Base-by-base conservation (phyloP, 2,797 vertebrate genomes). In the Fundulus diaphanus region DNA sequence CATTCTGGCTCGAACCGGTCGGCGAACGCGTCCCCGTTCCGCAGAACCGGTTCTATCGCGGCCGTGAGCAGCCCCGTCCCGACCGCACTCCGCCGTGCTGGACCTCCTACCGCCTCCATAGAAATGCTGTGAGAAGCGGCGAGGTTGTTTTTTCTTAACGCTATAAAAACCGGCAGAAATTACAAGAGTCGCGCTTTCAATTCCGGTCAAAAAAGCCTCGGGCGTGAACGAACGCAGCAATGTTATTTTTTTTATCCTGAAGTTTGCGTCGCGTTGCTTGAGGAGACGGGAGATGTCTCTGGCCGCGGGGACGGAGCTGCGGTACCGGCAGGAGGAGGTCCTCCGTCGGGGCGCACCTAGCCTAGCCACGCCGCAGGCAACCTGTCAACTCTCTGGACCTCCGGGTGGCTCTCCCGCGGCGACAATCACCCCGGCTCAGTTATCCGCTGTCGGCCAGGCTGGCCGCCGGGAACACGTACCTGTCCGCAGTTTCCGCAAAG, bases 1-100 rank as follows among this genome's bases (percentile, higher is more conserved):
- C 84, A 88, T 88, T 92, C 90, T 91, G 90, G 90, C 81, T 90
- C 31, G 68, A 90, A 91, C 89, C 92, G 88, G 92, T 91, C 83
- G 22, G 76, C 35, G 18, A 74, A 80, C 75, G 72, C 49, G 42
- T 37, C 61, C 22, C 61, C 12, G 35, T 65, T n/a, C 22, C 15
- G 7, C 35, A 51, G 31, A 57, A 20, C 37, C 35, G 35, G 72
- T 65, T 76, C 0, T 22, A 2, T 46, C 13, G 22, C n/a, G 51
- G 24, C 1, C 0, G 37, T 2, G 5, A 52, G n/a, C 20, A 24
- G 44, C 7, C 44, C n/a, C 51, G 16, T n/a, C 27, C 27, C 6
- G 8, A 18, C 3, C 37, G 9, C 20, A 37, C 9, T 24, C 11
- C 13, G 35, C 6, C n/a, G 61, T 12, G 59, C 13, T 63, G n/a